phyloP scores from a whole-genome alignment of 2,113 vertebrate species.

The Perccottus glenii region DNA sequence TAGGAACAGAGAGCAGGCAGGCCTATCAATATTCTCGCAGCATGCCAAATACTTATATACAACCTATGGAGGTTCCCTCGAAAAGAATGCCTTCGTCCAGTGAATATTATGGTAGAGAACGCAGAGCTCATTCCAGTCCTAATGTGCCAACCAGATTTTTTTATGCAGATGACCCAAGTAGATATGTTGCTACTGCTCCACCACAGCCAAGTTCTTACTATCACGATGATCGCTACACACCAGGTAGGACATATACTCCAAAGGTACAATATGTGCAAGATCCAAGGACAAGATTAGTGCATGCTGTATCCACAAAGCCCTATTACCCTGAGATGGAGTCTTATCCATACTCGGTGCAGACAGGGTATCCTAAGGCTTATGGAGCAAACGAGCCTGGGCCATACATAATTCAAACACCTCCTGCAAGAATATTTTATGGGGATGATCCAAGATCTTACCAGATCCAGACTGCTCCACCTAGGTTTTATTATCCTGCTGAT shows the following conservation, averaged over 20 bases:
- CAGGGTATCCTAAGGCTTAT: slow-evolving; percentile 75
- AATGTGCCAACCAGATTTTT: slow-evolving; percentile 88
- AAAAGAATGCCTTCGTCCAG: slow-evolving; percentile 82
- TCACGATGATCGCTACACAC: slow-evolving; percentile 79
- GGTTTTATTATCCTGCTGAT: slow-evolving; percentile 83
- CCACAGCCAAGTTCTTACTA: slow-evolving; percentile 80
- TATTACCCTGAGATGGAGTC: slow-evolving; percentile 76
- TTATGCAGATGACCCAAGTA: slow-evolving; percentile 86
- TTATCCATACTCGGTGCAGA: slow-evolving; percentile 69
- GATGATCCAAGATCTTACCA: slow-evolving; percentile 84
- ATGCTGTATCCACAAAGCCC: slow-evolving; percentile 71
- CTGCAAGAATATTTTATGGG: slow-evolving; percentile 75
- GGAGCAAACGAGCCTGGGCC: slow-evolving; percentile 76
- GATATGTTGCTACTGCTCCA: slow-evolving; percentile 76
- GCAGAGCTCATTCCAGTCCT: slow-evolving; percentile 82
- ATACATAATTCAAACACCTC: slow-evolving; percentile 86
- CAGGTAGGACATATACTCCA: slow-evolving; percentile 75
- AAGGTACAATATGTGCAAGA: slow-evolving; percentile 82
- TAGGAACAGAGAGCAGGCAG: slow-evolving; percentile 83
- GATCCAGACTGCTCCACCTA: slow-evolving; percentile 79
- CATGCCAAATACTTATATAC: slow-evolving; percentile 79
- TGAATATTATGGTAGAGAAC: slow-evolving; percentile 83
- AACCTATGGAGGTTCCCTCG: slow-evolving; percentile 77
- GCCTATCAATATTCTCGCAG: slow-evolving; percentile 80
- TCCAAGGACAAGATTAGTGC: slow-evolving; percentile 76